A percentile compares a stretch with the other conserved stretches of the same genome.
phyloP scores from a whole-genome alignment of 2,113 vertebrate genomes.

The cattle (Bos taurus) region ARS-UCD2.0 NC_037342.1:1251001-1251500 shows the following conservation, averaged over 20 bases:
- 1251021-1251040: not conserved
- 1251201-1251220: not conserved
- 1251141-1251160: not conserved
- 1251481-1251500: not conserved
- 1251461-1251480: not conserved
- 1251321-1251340: not conserved
- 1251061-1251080: not conserved
- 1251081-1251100: rapidly evolving
- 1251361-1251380: not conserved
- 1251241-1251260: not conserved
- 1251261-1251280: not conserved
- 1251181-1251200: not conserved
- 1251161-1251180: not conserved
- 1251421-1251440: not conserved
- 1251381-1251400: not conserved
- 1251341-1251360: not conserved
- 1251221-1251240: not conserved
- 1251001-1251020: not conserved
- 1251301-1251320: not conserved
- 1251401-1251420: not conserved
- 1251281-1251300: not conserved
- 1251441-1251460: not conserved
- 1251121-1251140: not conserved
- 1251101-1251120: not conserved
- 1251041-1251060: rapidly evolving